phyloP scores from a whole-genome alignment of 2,888 invertebrate genomes.

The Campoletis raptor region DNA sequence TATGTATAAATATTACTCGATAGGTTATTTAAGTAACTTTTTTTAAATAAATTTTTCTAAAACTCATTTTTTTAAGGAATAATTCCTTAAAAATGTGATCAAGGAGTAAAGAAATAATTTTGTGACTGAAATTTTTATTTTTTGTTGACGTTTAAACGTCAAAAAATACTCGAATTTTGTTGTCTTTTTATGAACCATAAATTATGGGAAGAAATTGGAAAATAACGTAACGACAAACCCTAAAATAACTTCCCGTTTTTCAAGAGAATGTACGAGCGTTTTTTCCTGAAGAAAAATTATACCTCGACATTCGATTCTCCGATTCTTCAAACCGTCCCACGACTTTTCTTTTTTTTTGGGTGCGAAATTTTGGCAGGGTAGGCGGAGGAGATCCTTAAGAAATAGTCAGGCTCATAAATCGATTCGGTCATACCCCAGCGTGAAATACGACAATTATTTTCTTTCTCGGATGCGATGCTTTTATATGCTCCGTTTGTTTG shows the following conservation, averaged over 20 bases:
- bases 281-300: conserved; percentile 8
- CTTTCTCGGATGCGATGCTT: conserved; percentile 3
- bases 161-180: background rate
- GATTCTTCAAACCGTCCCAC: background rate
- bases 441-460: conserved; percentile 57
- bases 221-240: background rate
- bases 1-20: conserved; percentile 43
- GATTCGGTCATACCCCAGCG: conserved; percentile 28
- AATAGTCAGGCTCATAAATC: conserved; percentile 51
- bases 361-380: conserved; percentile 29
- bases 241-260: background rate
- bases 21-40: conserved; percentile 53
- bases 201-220: background rate
- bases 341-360: background rate
- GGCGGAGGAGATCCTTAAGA: background rate
- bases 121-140: background rate
- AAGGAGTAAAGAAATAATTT: background rate
- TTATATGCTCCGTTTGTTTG: conserved; percentile 32
- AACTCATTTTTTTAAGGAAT: background rate
- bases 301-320: background rate
- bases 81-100: background rate
- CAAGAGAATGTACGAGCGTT: background rate
- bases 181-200: background rate
- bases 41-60: conserved; percentile 42
- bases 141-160: background rate